Evolutionary conservation across 2,888 invertebrate species (phyloP).

Genomic region (Amphipyra berbera): DNA sequence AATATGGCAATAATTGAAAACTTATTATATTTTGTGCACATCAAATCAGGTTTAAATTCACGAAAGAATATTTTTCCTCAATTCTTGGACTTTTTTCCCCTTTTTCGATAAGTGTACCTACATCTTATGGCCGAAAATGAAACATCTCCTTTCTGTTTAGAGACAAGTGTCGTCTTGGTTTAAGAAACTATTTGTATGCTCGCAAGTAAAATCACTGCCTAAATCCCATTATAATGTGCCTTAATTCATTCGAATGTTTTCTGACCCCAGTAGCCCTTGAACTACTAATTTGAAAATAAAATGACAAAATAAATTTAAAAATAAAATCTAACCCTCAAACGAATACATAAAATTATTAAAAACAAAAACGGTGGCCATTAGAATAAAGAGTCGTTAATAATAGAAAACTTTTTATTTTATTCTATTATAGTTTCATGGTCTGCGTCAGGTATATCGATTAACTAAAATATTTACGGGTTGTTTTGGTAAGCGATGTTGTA

Average conservation of each 20-base stretch:
- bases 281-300: constrained; percentile 5
- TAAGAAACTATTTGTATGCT: not conserved
- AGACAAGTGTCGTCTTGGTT: not conserved
- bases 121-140: no score
- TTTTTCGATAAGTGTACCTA: no score
- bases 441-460: constrained; percentile 63
- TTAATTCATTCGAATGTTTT: not conserved
- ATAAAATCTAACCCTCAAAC: constrained; percentile 11
- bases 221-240: not conserved
- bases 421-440: constrained; percentile 23
- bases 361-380: constrained; percentile 25
- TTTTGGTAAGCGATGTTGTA: constrained; percentile 58
- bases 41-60: no score
- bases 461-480: constrained; percentile 69
- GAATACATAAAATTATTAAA: constrained; percentile 10
- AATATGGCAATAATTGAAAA: no score
- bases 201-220: no score
- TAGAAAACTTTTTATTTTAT: constrained; percentile 38
- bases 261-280: not conserved
- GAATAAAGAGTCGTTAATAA: constrained; percentile 27
- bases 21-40: no score
- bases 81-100: no score
- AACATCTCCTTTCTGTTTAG: not conserved
- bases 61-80: no score
- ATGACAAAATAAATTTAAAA: not conserved